Conservation (phyloP, 1,140 invertebrate species). For the Zaprionus ghesquierei region DNA sequence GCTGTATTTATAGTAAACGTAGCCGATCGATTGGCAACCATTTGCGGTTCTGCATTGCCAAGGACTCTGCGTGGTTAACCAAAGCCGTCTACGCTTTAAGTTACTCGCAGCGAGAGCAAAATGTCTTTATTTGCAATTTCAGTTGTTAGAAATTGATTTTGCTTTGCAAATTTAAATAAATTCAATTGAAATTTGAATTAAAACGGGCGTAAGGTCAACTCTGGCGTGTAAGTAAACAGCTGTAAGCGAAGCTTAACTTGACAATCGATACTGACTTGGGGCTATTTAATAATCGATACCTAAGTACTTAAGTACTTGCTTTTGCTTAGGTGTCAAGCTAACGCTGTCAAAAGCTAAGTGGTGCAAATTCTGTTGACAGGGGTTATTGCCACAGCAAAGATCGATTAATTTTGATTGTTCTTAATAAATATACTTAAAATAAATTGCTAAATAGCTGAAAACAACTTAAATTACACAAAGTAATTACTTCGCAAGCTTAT, state of each 20-base stretch:
- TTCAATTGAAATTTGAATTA: neutral
- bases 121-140: neutral
- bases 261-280: neutral
- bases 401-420: neutral
- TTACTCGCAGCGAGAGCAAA: neutral
- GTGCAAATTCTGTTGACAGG: neutral
- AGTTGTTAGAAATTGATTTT: neutral
- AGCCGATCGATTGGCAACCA: slow-evolving; percentile 58
- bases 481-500: too few relatives aligned
- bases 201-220: neutral
- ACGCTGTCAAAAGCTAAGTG: neutral
- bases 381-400: neutral
- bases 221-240: neutral
- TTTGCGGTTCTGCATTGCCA: slow-evolving; percentile 26
- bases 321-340: neutral
- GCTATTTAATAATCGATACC: neutral
- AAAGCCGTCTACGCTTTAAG: neutral
- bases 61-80: neutral
- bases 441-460: neutral
- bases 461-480: neutral
- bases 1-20: slow-evolving; percentile 75
- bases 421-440: neutral
- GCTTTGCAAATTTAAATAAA: neutral
- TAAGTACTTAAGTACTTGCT: neutral
- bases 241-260: neutral